These are phyloP conservation scores for Wiebesia pumilae DNA, from an alignment of 1,140 invertebrate species.

Conservation along the genomic window DNA sequence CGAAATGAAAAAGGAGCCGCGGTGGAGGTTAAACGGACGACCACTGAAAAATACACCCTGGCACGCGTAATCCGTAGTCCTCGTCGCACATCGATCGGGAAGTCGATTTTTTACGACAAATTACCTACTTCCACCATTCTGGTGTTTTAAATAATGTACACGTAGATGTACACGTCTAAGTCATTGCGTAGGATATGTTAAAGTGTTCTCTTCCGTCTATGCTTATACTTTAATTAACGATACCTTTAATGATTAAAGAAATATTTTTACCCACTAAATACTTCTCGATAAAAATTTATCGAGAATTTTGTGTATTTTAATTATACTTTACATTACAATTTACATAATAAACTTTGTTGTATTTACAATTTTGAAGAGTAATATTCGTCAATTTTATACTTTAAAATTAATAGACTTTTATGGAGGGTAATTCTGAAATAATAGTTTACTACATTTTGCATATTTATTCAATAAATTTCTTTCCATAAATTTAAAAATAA, in stretches of 20 bases:
- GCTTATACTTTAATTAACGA: no score
- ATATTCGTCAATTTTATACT: no score
- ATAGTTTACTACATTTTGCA: neutral
- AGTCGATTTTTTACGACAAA: neutral
- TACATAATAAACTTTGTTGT: no score
- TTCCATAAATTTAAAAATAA: neutral
- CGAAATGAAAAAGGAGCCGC: neutral
- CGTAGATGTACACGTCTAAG: neutral
- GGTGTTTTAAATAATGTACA: neutral
- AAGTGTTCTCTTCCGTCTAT: neutral
- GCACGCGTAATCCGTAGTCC: constrained; percentile 1
- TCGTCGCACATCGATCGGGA: neutral
- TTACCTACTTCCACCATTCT: neutral
- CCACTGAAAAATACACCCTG: constrained; percentile 13
- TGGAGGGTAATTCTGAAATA: neutral
- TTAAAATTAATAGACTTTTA: neutral
- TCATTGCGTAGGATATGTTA: neutral
- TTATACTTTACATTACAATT: no score
- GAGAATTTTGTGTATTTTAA: no score
- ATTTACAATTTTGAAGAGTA: no score
- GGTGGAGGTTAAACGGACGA: neutral
- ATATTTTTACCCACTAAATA: no score
- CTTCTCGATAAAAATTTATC: no score
- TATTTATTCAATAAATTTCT: neutral
- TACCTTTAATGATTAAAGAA: no score